Base-by-base conservation (phyloP, 2,888 invertebrate genomes). In the Andrena haemorrhoa region DNA sequence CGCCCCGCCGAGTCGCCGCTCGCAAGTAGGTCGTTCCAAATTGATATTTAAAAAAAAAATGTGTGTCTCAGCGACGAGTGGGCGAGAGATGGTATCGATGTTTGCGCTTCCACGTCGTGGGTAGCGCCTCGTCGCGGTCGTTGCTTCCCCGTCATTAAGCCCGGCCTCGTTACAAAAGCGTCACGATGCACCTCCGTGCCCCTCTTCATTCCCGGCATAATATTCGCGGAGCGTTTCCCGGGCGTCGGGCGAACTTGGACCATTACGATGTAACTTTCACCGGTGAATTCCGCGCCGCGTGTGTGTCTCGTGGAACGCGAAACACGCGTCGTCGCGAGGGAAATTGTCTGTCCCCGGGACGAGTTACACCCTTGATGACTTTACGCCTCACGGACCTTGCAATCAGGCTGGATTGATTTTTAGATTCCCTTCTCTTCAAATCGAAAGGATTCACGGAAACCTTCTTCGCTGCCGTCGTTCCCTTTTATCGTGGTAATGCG, bases 151-250 rank as follows among this genome's bases (percentile, higher is more conserved):
- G 63, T 79, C 69, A 76, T 85, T 86, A 80, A 86, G 61, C 64
- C 75, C 72, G 72, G 47, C 75, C 83, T 85, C 71, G 73, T 79
- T 79, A 75, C 85, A 85, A 83, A 83, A 75, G 70, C 73, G 63
- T 29, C 80, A 56, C 78, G 68, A 80, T 78, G 70, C 75, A 75
- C 73, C 79, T 49, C 53, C 61, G 66, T 23, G 60, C 61, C 66
- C 41, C 83, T 75, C 83, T 80, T 79, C 78, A 83, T 74, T 77
- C 79, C 41, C 56, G 69, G 53, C 68, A 65, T 71, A 69, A 70
- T 76, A 77, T 86, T 80, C 83, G 74, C 66, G 51, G 69, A 58
- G 56, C 78, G 68, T 64, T 85, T 76, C 83, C 83, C 73, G 83
- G 64, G 72, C 60, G 76, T 76, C 82, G 61, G 16, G 61, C 79